Evolutionary conservation across 2,888 invertebrate species (phyloP).

Genomic region (Hirtodrosophila alboralis): DNA sequence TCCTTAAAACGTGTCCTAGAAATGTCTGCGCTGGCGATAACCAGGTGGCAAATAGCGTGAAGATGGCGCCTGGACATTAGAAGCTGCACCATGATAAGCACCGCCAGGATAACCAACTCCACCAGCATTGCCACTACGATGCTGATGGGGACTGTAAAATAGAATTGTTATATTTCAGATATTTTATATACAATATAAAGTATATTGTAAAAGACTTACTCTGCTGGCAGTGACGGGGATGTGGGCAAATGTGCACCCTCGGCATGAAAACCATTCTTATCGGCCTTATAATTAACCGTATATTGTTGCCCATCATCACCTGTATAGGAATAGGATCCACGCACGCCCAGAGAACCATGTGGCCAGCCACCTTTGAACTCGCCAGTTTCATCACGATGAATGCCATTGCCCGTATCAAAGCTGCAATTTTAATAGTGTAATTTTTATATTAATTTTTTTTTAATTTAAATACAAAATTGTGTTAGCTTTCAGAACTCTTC

Average conservation of each 20-base stretch:
- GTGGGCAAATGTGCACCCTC: slow-evolving; percentile 91
- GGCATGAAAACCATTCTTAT: slow-evolving; percentile 91
- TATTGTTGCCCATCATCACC: slow-evolving; percentile 87
- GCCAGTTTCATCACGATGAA: slow-evolving; percentile 86
- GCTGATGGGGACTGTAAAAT: slow-evolving; percentile 52
- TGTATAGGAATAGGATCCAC: slow-evolving; percentile 87
- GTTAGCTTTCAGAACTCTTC: too few relatives aligned
- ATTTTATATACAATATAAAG: too few relatives aligned
- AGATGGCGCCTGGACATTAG: slow-evolving; percentile 60
- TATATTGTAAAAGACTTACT: slow-evolving; percentile 61
- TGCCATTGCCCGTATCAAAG: slow-evolving; percentile 88
- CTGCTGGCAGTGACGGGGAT: slow-evolving; percentile 89
- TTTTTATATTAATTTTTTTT: background rate
- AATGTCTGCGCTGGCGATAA: slow-evolving; percentile 70
- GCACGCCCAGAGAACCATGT: slow-evolving; percentile 86
- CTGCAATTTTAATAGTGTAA: slow-evolving; percentile 75
- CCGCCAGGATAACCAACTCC: slow-evolving; percentile 42
- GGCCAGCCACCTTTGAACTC: slow-evolving; percentile 86
- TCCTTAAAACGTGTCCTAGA: slow-evolving; percentile 25
- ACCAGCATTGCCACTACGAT: slow-evolving; percentile 35
- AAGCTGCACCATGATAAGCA: slow-evolving; percentile 53
- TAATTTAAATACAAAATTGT: too few relatives aligned
- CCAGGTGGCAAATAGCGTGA: slow-evolving; percentile 79
- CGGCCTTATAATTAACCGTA: slow-evolving; percentile 89
- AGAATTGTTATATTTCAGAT: too few relatives aligned